Base-by-base conservation (phyloP, 2,888 invertebrate genomes). In the Pristionchus exspectatus region DNA sequence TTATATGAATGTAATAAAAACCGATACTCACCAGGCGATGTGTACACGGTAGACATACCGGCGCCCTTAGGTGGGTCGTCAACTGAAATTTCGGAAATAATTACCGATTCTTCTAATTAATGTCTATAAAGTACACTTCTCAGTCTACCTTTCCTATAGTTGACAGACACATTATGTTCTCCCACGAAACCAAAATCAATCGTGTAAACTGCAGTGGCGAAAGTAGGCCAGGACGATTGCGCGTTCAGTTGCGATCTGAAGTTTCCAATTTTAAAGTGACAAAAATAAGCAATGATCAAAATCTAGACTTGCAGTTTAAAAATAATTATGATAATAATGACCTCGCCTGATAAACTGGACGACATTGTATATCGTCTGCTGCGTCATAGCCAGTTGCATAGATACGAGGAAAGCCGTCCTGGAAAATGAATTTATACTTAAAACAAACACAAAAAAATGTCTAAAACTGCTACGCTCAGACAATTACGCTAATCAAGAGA, bases 151-250 rank as follows among this genome's bases (percentile, higher is more conserved):
- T 44, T 81, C 50, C 38, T 18, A 21, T 33, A 33, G 81, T 81
- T 81, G 1, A 81, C 50, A 1, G 81, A 81, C 14, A n/a, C 81
- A 50, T 44, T 81, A 27, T 81, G 81, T n/a, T 24, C n/a, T 10
- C 81, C 81, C n/a, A n/a, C 50, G 27, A 81, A 81, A 27, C 81
- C 81, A n/a, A 44, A 81, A n/a, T 81, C 81, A 33, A 81, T 16
- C 24, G 44, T 81, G 44, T n/a, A 38, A 5, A 81, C 81, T 14
- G 81, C 50, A 44, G 81, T n/a, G 0, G 81, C 44, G 81, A 81
- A 50, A 4, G 81, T n/a, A n/a, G 81, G 81, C 81, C 81, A 81
- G 27, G 81, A 81, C 0, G 4, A 1, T n/a, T 44, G n/a, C n/a
- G 81, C 81, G n/a, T 81, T 44, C n/a, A 12, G n/a, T 9, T 24